Percentiles rank a stretch among this genome's conserved stretches.
These are phyloP conservation scores for Valencia hispanica DNA, from an alignment of 2,797 vertebrate genomes.

Conservation along the genomic window DNA sequence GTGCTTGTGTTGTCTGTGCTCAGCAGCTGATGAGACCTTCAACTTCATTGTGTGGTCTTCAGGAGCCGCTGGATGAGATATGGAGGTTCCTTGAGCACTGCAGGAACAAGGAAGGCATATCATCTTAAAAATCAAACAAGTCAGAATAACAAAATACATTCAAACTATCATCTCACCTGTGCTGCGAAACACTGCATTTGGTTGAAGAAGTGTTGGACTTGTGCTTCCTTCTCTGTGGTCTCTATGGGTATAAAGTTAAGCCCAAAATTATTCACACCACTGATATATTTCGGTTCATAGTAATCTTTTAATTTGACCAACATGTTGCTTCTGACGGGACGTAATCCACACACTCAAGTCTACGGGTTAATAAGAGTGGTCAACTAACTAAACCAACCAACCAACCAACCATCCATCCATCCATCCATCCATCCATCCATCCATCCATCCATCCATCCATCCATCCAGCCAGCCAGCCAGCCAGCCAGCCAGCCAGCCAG, in stretches of 20 bases:
- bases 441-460: too few relatives aligned
- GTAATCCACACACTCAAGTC: background rate
- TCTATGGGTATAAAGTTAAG: conserved; percentile 30
- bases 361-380: background rate
- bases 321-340: background rate
- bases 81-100: conserved; percentile 50
- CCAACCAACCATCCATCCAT: too few relatives aligned
- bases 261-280: conserved; percentile 19
- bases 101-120: background rate
- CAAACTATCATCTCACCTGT: conserved; percentile 59
- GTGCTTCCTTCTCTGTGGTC: conserved; percentile 53
- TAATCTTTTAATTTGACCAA: background rate
- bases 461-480: too few relatives aligned
- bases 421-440: too few relatives aligned
- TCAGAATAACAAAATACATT: background rate
- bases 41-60: conserved; percentile 36
- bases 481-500: too few relatives aligned
- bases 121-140: fast-evolving
- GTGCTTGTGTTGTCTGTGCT: conserved; percentile 17
- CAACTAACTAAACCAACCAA: too few relatives aligned
- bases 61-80: conserved; percentile 18
- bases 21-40: conserved; percentile 24
- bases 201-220: conserved; percentile 43
- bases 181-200: conserved; percentile 41
- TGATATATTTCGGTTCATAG: too few relatives aligned